Evolutionary conservation across 2,113 vertebrate genomes (phyloP).

Genomic region (Callospermophilus lateralis): DNA sequence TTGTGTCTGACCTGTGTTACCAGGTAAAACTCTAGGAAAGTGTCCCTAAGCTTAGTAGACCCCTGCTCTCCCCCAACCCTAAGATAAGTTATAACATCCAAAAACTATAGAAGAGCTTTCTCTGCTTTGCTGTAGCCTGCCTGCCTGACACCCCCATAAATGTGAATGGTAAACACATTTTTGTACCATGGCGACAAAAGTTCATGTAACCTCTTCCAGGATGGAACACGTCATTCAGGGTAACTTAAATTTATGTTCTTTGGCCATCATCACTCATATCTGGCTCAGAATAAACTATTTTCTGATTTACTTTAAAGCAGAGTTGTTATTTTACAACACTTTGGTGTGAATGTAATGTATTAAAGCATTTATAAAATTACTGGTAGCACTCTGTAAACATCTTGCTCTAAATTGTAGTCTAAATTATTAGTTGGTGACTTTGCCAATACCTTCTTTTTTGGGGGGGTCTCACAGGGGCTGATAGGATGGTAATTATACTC

Average conservation of each 20-base stretch:
- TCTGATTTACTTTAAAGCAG: not conserved
- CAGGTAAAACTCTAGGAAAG: not conserved
- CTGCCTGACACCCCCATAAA: not conserved
- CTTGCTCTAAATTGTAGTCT: slow-evolving; percentile 35
- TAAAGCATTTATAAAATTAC: slow-evolving; percentile 58
- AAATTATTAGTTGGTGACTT: slow-evolving; percentile 49
- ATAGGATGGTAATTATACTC: slow-evolving; percentile 33
- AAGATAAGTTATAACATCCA: slow-evolving; percentile 1
- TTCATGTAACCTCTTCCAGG: not conserved
- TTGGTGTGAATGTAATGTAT: not conserved
- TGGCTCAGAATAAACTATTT: slow-evolving; percentile 4
- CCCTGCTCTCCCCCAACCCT: not conserved
- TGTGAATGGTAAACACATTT: not conserved
- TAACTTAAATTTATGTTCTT: not conserved
- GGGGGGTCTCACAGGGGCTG: not conserved
- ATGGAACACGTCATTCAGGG: not conserved
- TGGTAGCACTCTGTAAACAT: not conserved
- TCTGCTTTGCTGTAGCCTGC: not conserved
- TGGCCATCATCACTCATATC: not conserved
- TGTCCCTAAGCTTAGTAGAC: not conserved
- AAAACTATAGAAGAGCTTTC: not conserved
- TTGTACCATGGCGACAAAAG: not conserved
- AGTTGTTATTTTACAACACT: not conserved
- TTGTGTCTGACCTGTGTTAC: not conserved
- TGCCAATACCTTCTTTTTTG: slow-evolving; percentile 40